These are phyloP conservation scores for Gobiocypris rarus DNA, from an alignment of 2,113 vertebrate genomes.

Conservation along the genomic window DNA sequence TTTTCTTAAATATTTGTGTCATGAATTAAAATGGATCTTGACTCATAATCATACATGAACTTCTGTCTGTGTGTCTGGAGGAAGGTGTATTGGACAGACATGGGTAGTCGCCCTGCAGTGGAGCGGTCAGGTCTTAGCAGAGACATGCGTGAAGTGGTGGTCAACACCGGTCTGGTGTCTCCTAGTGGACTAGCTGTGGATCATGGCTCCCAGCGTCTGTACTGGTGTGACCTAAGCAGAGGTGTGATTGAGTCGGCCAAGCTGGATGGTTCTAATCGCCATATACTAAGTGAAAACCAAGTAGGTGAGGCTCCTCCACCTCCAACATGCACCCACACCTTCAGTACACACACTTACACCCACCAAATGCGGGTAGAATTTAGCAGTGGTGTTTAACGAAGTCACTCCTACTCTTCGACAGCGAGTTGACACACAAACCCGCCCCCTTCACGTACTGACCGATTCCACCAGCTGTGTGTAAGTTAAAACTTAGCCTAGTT, in stretches of 20 bases:
- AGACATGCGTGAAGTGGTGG: constrained; percentile 72
- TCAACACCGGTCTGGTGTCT: constrained; percentile 74
- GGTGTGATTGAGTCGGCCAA: constrained; percentile 82
- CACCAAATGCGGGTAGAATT: too few relatives aligned
- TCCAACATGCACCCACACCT: constrained; percentile 34
- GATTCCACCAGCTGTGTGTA: too few relatives aligned
- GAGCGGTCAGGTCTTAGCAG: constrained; percentile 85
- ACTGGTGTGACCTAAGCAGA: constrained; percentile 86
- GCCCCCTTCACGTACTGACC: too few relatives aligned
- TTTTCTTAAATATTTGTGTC: not conserved
- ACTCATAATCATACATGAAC: not conserved
- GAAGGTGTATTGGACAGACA: constrained; percentile 92
- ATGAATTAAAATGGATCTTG: not conserved
- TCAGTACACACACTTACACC: not conserved
- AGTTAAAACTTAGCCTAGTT: too few relatives aligned
- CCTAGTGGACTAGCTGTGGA: constrained; percentile 89
- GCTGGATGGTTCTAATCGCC: constrained; percentile 86
- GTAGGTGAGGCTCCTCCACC: constrained; percentile 93
- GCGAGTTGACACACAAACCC: too few relatives aligned
- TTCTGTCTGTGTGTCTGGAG: constrained; percentile 74
- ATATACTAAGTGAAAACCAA: constrained; percentile 85
- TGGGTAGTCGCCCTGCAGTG: constrained; percentile 79
- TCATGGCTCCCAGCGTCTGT: constrained; percentile 80
- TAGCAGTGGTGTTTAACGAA: too few relatives aligned
- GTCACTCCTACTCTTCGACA: too few relatives aligned